Conservation (phyloP, 2,113 vertebrate genomes). For the Sitta europaea region DNA sequence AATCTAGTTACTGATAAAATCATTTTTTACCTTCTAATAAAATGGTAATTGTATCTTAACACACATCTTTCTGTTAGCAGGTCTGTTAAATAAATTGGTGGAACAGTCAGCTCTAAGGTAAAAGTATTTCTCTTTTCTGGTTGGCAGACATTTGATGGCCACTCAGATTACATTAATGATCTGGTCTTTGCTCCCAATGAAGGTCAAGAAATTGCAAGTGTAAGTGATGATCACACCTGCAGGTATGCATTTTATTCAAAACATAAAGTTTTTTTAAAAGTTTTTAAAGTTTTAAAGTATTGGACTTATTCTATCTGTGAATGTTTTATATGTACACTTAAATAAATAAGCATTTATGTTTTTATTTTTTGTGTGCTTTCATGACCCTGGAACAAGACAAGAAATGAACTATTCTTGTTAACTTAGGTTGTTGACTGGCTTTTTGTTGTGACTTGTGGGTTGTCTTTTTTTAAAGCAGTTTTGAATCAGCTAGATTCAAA, state of each 20-base stretch:
- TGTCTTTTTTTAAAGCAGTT: not conserved
- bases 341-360: not conserved
- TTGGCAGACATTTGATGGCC: constrained; percentile 86
- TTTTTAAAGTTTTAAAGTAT: no score
- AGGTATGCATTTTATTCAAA: constrained; percentile 77
- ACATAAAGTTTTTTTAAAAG: no score
- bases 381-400: not conserved
- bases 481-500: not conserved
- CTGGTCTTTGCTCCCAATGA: constrained; percentile 90
- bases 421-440: not conserved
- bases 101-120: not conserved
- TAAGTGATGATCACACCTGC: constrained; percentile 97
- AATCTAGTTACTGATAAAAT: not conserved
- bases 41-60: not conserved
- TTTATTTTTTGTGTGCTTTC: not conserved
- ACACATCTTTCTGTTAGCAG: not conserved
- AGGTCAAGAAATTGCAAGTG: constrained; percentile 92
- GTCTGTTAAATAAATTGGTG: not conserved
- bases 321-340: not conserved
- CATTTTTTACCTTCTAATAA: not conserved
- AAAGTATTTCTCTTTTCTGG: not conserved
- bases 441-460: not conserved
- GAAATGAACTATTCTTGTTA: not conserved
- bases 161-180: constrained; percentile 92
- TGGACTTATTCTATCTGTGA: not conserved